Evolutionary conservation across 2,797 vertebrate species (phyloP).

Genomic region (Alosa sapidissima): DNA sequence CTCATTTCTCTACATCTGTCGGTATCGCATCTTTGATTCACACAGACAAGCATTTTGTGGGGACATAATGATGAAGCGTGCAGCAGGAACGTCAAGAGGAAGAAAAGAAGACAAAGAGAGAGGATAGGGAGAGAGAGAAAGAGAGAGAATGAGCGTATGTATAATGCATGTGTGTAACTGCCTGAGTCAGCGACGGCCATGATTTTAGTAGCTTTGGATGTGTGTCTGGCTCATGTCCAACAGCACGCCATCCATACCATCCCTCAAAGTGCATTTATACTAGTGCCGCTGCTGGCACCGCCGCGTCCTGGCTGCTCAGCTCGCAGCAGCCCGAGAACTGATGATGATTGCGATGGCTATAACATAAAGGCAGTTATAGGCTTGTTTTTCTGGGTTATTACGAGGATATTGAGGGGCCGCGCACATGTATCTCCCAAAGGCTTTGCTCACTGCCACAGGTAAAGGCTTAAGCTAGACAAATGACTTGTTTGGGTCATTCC

Average conservation of each 20-base stretch:
- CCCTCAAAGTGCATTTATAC: conserved; percentile 80
- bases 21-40: conserved; percentile 14
- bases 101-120: neutral
- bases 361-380: conserved; percentile 76
- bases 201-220: conserved; percentile 72
- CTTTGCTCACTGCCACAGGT: conserved; percentile 36
- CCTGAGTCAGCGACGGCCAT: conserved; percentile 70
- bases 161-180: conserved; percentile 61
- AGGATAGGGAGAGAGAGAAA: neutral
- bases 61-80: conserved; percentile 23
- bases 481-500: conserved; percentile 48
- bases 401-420: conserved; percentile 63
- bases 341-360: conserved; percentile 74
- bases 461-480: conserved; percentile 28
- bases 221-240: conserved; percentile 71
- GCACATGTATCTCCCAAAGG: conserved; percentile 57
- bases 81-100: neutral
- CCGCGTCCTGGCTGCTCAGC: conserved; percentile 63
- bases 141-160: conserved; percentile 37
- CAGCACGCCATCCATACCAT: conserved; percentile 67
- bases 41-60: conserved; percentile 23
- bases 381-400: conserved; percentile 75
- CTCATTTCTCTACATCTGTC: conserved; percentile 20
- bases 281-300: conserved; percentile 70
- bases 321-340: conserved; percentile 71